Conservation (phyloP, 2,113 vertebrate species). For the Callospermophilus lateralis region DNA sequence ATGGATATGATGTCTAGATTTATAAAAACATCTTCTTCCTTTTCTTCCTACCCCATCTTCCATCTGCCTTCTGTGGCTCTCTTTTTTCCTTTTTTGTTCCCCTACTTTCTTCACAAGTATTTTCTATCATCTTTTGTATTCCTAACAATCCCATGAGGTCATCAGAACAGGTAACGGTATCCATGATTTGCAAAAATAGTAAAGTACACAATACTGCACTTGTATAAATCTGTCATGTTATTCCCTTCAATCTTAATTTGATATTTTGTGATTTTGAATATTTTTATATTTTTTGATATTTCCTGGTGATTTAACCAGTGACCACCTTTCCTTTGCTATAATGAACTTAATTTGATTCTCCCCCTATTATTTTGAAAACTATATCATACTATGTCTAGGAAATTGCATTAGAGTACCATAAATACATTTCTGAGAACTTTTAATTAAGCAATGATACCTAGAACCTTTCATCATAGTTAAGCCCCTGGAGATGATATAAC, state of each 20-base stretch:
- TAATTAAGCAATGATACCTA: slow-evolving; percentile 72
- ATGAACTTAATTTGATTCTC: background rate
- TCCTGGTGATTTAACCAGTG: slow-evolving; percentile 15
- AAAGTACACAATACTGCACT: background rate
- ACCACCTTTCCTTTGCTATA: background rate
- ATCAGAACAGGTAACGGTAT: background rate
- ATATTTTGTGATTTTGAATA: background rate
- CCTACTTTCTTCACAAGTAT: background rate
- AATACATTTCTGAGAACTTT: slow-evolving; percentile 75
- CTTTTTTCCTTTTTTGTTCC: background rate
- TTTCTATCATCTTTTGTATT: slow-evolving; percentile 10
- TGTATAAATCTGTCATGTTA: background rate
- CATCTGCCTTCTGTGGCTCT: background rate
- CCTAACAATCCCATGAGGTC: background rate
- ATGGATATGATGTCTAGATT: background rate
- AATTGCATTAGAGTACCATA: slow-evolving; percentile 56
- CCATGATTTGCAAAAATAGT: slow-evolving; percentile 8
- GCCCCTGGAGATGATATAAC: slow-evolving; percentile 57
- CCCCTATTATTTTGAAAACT: background rate
- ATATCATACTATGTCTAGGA: background rate
- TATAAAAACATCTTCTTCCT: background rate
- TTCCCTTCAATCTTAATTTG: background rate
- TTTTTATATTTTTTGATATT: background rate
- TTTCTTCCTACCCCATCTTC: too few species aligned
- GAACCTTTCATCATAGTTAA: slow-evolving; percentile 36